These are phyloP conservation scores for Merluccius polli DNA, from an alignment of 2,797 vertebrate genomes.

Conservation along the genomic window DNA sequence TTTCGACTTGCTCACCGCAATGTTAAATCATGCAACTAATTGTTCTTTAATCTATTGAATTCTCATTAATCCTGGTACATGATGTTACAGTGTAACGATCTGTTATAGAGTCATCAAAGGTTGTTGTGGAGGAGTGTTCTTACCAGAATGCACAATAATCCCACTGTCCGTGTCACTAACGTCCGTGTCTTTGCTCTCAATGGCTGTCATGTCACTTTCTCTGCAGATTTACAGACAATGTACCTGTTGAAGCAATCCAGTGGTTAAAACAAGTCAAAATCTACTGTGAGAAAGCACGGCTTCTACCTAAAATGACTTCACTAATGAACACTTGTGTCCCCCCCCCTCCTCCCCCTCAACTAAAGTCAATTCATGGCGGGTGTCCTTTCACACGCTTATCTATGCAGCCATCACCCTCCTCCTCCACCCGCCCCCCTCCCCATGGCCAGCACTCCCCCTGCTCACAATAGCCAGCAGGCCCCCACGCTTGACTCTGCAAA, in stretches of 20 bases:
- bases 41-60: background rate
- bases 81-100: constrained; percentile 2
- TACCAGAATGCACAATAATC: constrained; percentile 87
- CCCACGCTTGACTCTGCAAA: constrained; percentile 72
- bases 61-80: background rate
- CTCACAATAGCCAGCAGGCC: constrained; percentile 68
- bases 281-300: constrained; percentile 6
- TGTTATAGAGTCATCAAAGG: background rate
- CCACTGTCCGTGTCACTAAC: constrained; percentile 88
- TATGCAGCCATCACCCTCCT: constrained; percentile 48
- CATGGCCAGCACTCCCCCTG: constrained; percentile 22
- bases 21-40: background rate
- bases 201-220: constrained; percentile 57
- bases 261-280: constrained; percentile 4
- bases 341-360: constrained; percentile 53
- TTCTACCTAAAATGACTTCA: constrained; percentile 38
- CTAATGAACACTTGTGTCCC: constrained; percentile 16
- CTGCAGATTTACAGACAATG: constrained; percentile 20
- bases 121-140: constrained; percentile 25
- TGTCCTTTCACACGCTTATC: constrained; percentile 65
- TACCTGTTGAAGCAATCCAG: constrained; percentile 51
- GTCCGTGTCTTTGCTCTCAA: constrained; percentile 82
- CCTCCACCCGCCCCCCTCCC: constrained; percentile 33
- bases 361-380: constrained; percentile 60
- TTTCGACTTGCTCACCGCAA: background rate